Evolutionary conservation across 2,113 vertebrate genomes (phyloP), one percentile per base, ranked within the genome.

Genomic region (Phaetusa simplex): DNA sequence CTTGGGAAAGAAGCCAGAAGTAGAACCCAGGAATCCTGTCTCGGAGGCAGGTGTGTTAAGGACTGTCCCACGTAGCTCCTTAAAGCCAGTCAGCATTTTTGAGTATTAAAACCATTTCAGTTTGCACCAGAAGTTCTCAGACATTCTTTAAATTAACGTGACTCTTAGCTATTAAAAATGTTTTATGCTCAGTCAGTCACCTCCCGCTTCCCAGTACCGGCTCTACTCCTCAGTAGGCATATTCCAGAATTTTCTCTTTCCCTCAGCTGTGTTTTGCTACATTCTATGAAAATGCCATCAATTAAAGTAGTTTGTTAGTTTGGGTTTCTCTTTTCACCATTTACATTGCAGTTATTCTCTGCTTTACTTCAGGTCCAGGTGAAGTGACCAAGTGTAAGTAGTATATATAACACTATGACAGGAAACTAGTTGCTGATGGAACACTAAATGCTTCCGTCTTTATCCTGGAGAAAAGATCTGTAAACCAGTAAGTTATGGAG

Each of bases 1-100:
- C 83, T 89, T 79, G 65, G 83, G 88, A 92, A 92, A 71, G 88
- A 77, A 64, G 72, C 88, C 96, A 93, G 53, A 87, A 93, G 88
- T 42, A 59, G 87, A 94, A 73, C 66, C 78, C 74, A 88, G 88
- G 93, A 95, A 72, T 95, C 36, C 23, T 76, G 66, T 91, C 66
- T 95, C 53, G 56, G 86, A 43, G 70, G 70, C 88, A 96, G 94
- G 73, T 86, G 61, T 83, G 55, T 74, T 81, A 14, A 59, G 79
- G 73, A n/a, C 49, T 74, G 70, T 71, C 49, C 47, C 83, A 49
- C 29, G 45, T 65, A 55, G 24, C 65, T 97, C 66, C 72, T 72
- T 80, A 89, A 89, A 93, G 74, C 88, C 83, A 49, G 86, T 59
- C 69, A 89, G 90, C 58, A 42, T 59, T 95, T 84, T 21, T 5